Conservation (phyloP, 2,888 invertebrate species). For the Biston stratarius region DNA sequence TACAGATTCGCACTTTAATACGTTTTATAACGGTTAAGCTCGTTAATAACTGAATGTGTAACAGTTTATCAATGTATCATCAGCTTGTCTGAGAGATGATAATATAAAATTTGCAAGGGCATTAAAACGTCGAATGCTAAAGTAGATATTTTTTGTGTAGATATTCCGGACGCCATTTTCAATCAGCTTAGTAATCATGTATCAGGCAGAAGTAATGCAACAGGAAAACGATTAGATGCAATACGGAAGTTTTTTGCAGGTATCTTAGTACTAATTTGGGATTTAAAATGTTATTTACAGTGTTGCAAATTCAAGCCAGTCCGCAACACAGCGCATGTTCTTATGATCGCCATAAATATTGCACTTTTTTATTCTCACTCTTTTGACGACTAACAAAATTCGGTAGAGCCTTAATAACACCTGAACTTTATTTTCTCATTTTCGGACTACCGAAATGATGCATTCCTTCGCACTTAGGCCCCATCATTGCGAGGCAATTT, state of each 20-base stretch:
- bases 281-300: not conserved
- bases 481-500: conserved; percentile 66
- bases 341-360: conserved; percentile 44
- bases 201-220: not conserved
- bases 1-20: conserved; percentile 25
- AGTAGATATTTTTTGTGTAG: not conserved
- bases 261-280: not conserved
- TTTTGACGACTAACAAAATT: conserved; percentile 58
- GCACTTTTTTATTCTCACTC: conserved; percentile 46
- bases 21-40: conserved; percentile 32
- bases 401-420: conserved; percentile 62
- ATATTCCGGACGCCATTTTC: not conserved
- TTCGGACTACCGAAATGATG: conserved; percentile 70
- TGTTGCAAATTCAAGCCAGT: conserved; percentile 19
- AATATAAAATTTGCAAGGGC: not conserved
- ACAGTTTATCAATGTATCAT: conserved; percentile 19
- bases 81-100: not conserved
- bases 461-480: conserved; percentile 67
- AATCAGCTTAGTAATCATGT: not conserved
- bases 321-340: conserved; percentile 41
- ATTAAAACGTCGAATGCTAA: conserved; percentile 3
- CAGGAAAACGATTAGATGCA: conserved; percentile 9
- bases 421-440: conserved; percentile 58
- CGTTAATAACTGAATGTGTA: conserved; percentile 22
- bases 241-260: not conserved